phyloP scores from a whole-genome alignment of 2,113 vertebrate species.

The Oncorhynchus kisutch region DNA sequence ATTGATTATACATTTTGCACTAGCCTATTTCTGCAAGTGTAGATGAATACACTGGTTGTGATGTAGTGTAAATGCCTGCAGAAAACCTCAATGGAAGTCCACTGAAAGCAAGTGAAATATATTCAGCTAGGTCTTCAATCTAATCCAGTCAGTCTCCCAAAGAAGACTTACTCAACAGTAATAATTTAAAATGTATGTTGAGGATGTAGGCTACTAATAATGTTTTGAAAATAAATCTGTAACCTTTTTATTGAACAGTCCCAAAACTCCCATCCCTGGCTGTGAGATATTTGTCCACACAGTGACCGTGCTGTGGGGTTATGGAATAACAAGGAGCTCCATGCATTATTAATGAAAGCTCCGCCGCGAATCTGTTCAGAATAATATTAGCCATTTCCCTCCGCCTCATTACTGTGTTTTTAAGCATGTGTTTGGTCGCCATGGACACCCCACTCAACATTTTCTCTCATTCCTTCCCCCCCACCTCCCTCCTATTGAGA shows the following conservation, averaged over 20 bases:
- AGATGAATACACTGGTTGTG: neutral
- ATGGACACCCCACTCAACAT: constrained; percentile 69
- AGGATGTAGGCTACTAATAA: constrained; percentile 23
- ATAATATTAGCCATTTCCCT: constrained; percentile 79
- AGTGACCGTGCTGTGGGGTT: constrained; percentile 82
- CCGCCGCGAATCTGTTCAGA: constrained; percentile 79
- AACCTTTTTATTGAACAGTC: constrained; percentile 71
- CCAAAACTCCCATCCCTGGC: constrained; percentile 71
- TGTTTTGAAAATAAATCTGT: constrained; percentile 70
- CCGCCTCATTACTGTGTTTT: constrained; percentile 81
- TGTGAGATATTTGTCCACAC: constrained; percentile 94
- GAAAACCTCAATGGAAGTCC: neutral
- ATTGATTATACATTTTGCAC: too few relatives aligned
- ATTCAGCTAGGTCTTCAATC: constrained; percentile 50
- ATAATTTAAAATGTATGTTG: constrained; percentile 55
- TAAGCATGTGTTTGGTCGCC: constrained; percentile 72
- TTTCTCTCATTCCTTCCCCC: constrained; percentile 64
- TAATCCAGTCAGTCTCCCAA: constrained; percentile 31
- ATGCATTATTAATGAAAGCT: constrained; percentile 87
- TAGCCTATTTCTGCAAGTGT: too few relatives aligned
- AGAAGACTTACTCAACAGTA: constrained; percentile 41
- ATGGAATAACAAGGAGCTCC: constrained; percentile 84
- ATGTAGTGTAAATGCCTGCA: neutral
- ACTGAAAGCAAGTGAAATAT: neutral
- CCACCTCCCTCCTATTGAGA: constrained; percentile 76